Base-by-base conservation (phyloP, 2,888 invertebrate species). In the Vandiemenella viatica region DNA sequence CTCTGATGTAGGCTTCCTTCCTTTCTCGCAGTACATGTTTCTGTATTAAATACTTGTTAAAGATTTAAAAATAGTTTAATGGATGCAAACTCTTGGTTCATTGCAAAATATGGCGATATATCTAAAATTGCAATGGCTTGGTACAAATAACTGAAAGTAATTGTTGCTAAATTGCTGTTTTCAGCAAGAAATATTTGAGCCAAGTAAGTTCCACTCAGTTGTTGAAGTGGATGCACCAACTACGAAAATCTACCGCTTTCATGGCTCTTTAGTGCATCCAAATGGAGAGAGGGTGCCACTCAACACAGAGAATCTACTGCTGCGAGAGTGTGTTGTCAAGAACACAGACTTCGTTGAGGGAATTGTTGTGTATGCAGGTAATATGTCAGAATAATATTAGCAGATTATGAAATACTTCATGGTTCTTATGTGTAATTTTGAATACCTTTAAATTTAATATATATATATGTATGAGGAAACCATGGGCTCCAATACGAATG, bases 261-360 rank as follows among this genome's bases (percentile, higher is more conserved):
- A 87, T 61, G 96, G 96, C 50, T 83, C 82, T 55, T 79, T 92
- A 60, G 77, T 87, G 52, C 86, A 88, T 67, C 80, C 84, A 13
- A 74, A 80, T 59, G 87, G 87, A 20, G 73, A 75, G 51, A 73
- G 84, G 59, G 81, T 92, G 55, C 82, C 89, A 51, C 77, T 93
- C 48, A 79, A 79, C 59, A 88, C 90, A 47, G 90, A 92, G 61
- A 91, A 95, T 71, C 76, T 97, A 56, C 71, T 97, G 57, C 76
- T 97, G 53, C 74, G 96, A 61, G 96, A 95, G 64, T 96, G 95
- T 67, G 77, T 87, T 56, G 75, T 97, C 58, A 91, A 95, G 70
- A 97, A 97, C 67, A 96, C 97, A 8, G 93, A 95, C 67, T 96
- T 78, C 65, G 79, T 96, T 37, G 96, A 96, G 66, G 97, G 96